Conservation (phyloP, 2,888 invertebrate species). For the Ypsolopha sequella region DNA sequence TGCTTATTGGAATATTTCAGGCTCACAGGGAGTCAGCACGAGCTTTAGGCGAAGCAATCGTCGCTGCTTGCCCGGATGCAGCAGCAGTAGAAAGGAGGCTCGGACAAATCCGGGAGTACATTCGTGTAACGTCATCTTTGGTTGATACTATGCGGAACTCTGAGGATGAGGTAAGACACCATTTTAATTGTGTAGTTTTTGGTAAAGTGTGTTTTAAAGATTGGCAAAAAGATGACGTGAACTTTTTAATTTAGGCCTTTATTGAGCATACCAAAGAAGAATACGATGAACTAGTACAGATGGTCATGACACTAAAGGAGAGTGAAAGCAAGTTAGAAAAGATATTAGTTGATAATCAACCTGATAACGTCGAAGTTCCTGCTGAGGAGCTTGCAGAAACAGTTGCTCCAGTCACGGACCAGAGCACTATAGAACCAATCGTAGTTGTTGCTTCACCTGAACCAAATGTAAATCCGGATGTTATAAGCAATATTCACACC, state of each 20-base stretch:
- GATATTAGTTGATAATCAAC: conserved; percentile 52
- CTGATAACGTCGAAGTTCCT: conserved; percentile 48
- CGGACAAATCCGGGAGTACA: conserved; percentile 80
- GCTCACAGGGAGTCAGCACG: conserved; percentile 54
- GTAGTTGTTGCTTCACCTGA: conserved; percentile 14
- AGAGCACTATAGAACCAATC: conserved; percentile 15
- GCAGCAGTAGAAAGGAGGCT: conserved; percentile 77
- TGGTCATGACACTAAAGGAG: conserved; percentile 77
- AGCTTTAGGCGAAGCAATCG: conserved; percentile 57
- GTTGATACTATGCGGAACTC: conserved; percentile 78
- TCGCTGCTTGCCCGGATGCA: conserved; percentile 71
- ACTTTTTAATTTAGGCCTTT: conserved; percentile 38
- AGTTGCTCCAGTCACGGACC: conserved; percentile 9
- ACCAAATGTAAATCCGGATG: conserved; percentile 21
- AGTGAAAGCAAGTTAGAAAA: conserved; percentile 76
- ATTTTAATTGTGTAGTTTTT: background rate
- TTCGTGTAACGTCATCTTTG: conserved; percentile 76
- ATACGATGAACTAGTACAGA: conserved; percentile 73
- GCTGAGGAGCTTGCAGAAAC: conserved; percentile 26
- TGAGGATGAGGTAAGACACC: conserved; percentile 73
- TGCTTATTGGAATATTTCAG: conserved; percentile 17
- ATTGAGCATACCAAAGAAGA: conserved; percentile 66
- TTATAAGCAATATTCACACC: conserved; percentile 16
- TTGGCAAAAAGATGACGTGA: background rate
- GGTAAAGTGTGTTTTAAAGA: background rate